A percentile compares a stretch with the other conserved stretches of the same genome.
Conservation (phyloP, 2,113 vertebrate species). For the Zapus hudsonius region DNA sequence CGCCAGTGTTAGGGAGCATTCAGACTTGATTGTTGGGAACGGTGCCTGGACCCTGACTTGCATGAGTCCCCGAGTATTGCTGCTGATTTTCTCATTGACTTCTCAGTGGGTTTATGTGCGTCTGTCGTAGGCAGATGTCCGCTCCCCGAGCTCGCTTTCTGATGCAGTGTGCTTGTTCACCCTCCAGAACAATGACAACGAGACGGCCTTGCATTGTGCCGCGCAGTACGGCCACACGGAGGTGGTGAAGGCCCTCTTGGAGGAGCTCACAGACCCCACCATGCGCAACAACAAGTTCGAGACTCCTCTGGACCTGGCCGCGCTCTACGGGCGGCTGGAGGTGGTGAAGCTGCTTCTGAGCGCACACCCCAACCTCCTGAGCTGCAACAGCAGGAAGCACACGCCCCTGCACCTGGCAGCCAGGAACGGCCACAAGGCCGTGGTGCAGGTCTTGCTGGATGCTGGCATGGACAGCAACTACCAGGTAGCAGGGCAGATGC, state of each 20-base stretch:
- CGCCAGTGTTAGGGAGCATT: background rate
- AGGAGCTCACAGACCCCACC: slow-evolving; percentile 98
- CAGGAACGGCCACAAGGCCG: slow-evolving; percentile 93
- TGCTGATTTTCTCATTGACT: slow-evolving; percentile 79
- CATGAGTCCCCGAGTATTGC: background rate
- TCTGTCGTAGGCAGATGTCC: accelerated
- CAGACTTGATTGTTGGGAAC: background rate
- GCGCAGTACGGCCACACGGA: slow-evolving; percentile 97
- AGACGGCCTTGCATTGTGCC: slow-evolving; percentile 97
- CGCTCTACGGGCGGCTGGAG: slow-evolving; percentile 96
- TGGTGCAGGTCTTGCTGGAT: slow-evolving; percentile 95
- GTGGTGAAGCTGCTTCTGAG: slow-evolving; percentile 97
- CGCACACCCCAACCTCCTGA: slow-evolving; percentile 96
- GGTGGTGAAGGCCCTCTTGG: slow-evolving; percentile 96
- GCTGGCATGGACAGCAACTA: slow-evolving; percentile 99
- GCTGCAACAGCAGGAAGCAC: slow-evolving; percentile 97
- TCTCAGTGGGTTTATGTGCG: slow-evolving; percentile 57
- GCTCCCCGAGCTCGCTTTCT: background rate
- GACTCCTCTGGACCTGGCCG: slow-evolving; percentile 96
- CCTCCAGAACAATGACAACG: slow-evolving; percentile 97
- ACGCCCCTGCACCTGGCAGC: slow-evolving; percentile 97
- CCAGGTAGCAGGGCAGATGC: slow-evolving; percentile 85
- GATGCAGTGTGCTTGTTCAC: background rate
- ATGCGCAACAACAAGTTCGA: slow-evolving; percentile 99
- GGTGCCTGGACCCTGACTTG: background rate